Evolutionary conservation across 2,113 vertebrate species (phyloP).

Genomic region (Epinephelus cyanopodus): DNA sequence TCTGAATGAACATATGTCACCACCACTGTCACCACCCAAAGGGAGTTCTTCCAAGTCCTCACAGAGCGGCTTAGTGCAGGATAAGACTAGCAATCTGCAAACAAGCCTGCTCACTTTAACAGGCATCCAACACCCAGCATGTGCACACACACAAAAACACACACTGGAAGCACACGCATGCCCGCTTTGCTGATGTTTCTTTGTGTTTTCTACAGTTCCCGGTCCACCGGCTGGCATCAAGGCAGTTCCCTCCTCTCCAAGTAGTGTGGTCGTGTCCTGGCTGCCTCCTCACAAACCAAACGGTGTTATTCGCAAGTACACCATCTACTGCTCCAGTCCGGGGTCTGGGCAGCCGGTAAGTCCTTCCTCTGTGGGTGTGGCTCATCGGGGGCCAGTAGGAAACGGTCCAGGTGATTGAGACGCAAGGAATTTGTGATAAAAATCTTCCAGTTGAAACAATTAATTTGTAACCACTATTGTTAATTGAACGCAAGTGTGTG

Average conservation of each 20-base stretch:
- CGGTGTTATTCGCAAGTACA: conserved; percentile 98
- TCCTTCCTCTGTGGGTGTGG: conserved; percentile 42
- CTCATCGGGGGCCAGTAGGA: conserved; percentile 22
- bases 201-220: conserved; percentile 81
- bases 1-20: conserved; percentile 82
- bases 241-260: conserved; percentile 94
- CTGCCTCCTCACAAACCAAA: conserved; percentile 96
- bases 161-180: not conserved
- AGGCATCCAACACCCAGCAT: conserved; percentile 50
- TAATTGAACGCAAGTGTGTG: conserved; percentile 58
- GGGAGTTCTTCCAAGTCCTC: conserved; percentile 73
- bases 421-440: conserved; percentile 32
- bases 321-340: conserved; percentile 98
- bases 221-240: conserved; percentile 98
- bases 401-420: conserved; percentile 19
- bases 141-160: conserved; percentile 35
- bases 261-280: conserved; percentile 98
- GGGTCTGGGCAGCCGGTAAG: conserved; percentile 97
- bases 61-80: conserved; percentile 79
- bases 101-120: conserved; percentile 79
- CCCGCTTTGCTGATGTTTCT: conserved; percentile 41
- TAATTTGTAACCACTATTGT: conserved; percentile 56
- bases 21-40: conserved; percentile 53
- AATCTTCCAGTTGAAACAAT: conserved; percentile 48
- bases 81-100: conserved; percentile 79